These are phyloP conservation scores for Drosophila robusta DNA, from an alignment of 2,888 invertebrate genomes.

Conservation along the genomic window DNA sequence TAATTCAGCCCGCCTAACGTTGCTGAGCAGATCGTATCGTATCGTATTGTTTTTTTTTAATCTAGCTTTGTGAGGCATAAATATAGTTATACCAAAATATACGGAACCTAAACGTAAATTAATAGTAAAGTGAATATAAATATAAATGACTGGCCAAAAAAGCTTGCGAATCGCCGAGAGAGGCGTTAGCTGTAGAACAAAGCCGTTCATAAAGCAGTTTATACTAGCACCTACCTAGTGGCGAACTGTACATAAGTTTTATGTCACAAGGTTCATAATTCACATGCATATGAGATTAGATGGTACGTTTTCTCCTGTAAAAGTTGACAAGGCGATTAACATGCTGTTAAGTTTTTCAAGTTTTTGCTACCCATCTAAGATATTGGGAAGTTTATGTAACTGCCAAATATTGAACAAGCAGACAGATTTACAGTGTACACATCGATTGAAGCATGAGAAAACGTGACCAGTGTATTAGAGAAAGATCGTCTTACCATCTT, in stretches of 20 bases:
- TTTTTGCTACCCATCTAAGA: not conserved
- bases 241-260: constrained; percentile 40
- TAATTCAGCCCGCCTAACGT: constrained; percentile 74
- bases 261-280: constrained; percentile 21
- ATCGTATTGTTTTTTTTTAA: constrained; percentile 23
- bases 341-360: not conserved
- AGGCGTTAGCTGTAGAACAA: constrained; percentile 11
- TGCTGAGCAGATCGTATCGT: constrained; percentile 57
- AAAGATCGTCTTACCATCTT: constrained; percentile 5
- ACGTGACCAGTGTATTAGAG: constrained; percentile 19
- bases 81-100: constrained; percentile 8
- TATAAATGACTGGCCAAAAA: constrained; percentile 18
- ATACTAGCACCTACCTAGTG: constrained; percentile 16
- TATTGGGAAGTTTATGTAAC: not conserved
- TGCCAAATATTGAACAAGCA: constrained; percentile 4
- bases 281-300: constrained; percentile 6
- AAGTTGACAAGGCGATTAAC: not conserved
- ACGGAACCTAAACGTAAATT: not conserved
- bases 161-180: constrained; percentile 18
- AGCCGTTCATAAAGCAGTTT: constrained; percentile 28
- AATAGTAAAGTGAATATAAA: constrained; percentile 1
- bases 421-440: not conserved
- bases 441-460: constrained; percentile 6
- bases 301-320: constrained; percentile 3
- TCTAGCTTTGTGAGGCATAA: constrained; percentile 29